Evolutionary conservation across 2,797 vertebrate species (phyloP).

Genomic region (Anguilla anguilla): DNA sequence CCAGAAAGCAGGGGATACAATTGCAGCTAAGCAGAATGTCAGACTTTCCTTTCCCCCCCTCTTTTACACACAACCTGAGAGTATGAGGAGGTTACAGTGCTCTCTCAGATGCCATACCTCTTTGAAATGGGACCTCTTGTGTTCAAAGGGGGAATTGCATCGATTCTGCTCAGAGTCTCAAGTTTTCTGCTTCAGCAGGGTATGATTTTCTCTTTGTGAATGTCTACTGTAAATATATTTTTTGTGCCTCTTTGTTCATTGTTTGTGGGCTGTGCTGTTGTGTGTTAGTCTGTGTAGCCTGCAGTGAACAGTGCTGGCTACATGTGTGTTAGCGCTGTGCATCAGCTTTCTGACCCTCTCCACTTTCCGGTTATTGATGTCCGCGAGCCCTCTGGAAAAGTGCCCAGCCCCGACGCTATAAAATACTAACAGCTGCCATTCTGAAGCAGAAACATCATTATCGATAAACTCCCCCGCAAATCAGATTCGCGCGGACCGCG

Average conservation of each 20-base stretch:
- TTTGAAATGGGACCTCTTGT: conserved; percentile 26
- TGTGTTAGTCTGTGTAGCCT: not conserved
- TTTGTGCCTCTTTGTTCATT: not conserved
- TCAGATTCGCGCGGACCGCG: not conserved
- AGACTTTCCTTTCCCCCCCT: not conserved
- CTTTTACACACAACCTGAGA: not conserved
- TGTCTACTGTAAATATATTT: not conserved
- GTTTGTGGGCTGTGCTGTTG: not conserved
- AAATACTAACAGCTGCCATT: not conserved
- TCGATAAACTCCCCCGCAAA: not conserved
- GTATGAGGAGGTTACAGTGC: not conserved
- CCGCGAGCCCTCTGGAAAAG: not conserved
- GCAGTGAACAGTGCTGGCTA: not conserved
- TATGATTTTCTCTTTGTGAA: not conserved
- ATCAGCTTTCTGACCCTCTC: not conserved
- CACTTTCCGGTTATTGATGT: not conserved
- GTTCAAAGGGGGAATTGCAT: conserved; percentile 13
- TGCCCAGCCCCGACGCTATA: not conserved
- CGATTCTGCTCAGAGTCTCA: not conserved
- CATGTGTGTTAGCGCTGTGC: not conserved
- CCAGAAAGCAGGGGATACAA: not conserved
- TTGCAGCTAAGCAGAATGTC: not conserved
- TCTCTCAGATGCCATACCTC: not conserved
- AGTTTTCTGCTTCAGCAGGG: not conserved
- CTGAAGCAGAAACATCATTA: not conserved